phyloP scores from a whole-genome alignment of 2,113 vertebrate species.

The Anarrhichthys ocellatus region DNA sequence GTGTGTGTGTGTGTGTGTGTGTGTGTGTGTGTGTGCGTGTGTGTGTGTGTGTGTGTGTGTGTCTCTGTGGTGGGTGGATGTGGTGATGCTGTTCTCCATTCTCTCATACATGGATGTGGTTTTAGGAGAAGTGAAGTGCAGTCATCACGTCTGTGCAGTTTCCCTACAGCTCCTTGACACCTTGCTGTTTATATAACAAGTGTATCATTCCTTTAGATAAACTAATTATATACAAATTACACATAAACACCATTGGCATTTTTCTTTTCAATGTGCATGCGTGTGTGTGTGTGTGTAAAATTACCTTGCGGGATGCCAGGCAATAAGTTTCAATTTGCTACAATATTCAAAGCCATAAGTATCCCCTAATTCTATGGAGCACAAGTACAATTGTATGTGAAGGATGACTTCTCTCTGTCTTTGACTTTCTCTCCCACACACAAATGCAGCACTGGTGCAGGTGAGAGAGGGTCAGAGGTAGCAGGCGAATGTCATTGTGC shows the following conservation, averaged over 20 bases:
- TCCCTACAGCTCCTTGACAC: slow-evolving; percentile 10
- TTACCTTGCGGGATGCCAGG: neutral
- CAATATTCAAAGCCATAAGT: neutral
- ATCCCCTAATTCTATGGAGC: neutral
- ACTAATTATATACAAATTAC: neutral
- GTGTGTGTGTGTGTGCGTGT: slow-evolving; percentile 38
- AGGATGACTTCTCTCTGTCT: slow-evolving; percentile 4
- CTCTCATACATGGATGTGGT: slow-evolving; percentile 41
- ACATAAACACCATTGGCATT: neutral
- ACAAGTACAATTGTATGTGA: slow-evolving; percentile 3
- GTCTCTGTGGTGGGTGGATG: slow-evolving; percentile 21
- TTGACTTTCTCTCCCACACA: slow-evolving; percentile 27
- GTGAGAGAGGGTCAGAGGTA: slow-evolving; percentile 58
- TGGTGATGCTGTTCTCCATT: slow-evolving; percentile 37
- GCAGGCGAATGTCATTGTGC: slow-evolving; percentile 41
- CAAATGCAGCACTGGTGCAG: slow-evolving; percentile 14
- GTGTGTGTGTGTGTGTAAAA: neutral
- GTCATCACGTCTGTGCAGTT: neutral
- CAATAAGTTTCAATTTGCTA: neutral
- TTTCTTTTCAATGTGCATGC: neutral
- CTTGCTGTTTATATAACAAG: slow-evolving; percentile 34
- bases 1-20: slow-evolving; percentile 40
- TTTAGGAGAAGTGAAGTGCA: slow-evolving; percentile 25
- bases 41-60: slow-evolving; percentile 42
- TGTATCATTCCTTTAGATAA: slow-evolving; percentile 3